Base-by-base conservation (phyloP, 2,888 invertebrate species). In the Meganola albula region DNA sequence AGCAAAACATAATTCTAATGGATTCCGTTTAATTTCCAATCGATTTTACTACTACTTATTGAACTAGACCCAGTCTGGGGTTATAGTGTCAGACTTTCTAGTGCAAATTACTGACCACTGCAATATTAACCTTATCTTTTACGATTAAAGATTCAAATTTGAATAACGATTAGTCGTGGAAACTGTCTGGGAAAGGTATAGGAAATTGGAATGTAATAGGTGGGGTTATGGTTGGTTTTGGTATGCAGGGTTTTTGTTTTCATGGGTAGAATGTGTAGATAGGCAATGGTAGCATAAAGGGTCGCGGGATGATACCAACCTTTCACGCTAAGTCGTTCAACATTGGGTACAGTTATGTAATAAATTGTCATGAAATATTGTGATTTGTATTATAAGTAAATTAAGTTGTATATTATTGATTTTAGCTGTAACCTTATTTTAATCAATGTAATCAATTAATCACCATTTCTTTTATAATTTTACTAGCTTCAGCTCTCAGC, bases 281-380 rank as follows among this genome's bases (percentile, higher is more conserved):
- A 44, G 40, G 35, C 26, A 29, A 34, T 31, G 31, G 28, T 40
- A 20, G 53, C 36, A 44, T 50, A 40, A 57, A 52, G 58, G 84
- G 84, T 85, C 84, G 76, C 84, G 84, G 82, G 84, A 85, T 84
- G 83, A 73, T 76, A 63, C 66, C 77, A 79, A 83, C 84, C 84
- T 83, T 84, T 84, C 82, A 84, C 83, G 83, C 74, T 70, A 66
- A 71, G 75, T 58, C 40, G 60, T 64, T 68, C 74, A 47, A 70
- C 67, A 77, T 60, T 79, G 75, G 74, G 66, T 66, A 68, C 67
- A 61, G 20, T n/a, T 7, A 20, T 2, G 3, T 20, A 24, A 18
- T 30, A 16, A 10, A 12, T 27, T 12, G 44, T 40, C 35, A 18
- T 14, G 10, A 18, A 20, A 22, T 30, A 32, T 29, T 37, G 34